phyloP scores from a whole-genome alignment of 2,888 invertebrate genomes.

The Drosophila aldrichi region DNA sequence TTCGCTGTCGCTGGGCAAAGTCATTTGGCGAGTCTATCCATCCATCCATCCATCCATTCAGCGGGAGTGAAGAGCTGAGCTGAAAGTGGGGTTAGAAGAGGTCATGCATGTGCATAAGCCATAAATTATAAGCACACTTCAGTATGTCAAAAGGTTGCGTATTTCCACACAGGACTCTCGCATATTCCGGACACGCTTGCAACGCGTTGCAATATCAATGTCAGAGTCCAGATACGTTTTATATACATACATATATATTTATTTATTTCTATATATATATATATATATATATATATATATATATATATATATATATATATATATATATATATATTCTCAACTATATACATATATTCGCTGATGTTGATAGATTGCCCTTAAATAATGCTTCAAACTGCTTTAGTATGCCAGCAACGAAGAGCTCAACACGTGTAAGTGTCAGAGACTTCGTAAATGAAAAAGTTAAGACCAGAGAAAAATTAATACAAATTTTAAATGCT shows the following conservation, averaged over 20 bases:
- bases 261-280: constrained; percentile 10
- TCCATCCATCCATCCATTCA: constrained; percentile 8
- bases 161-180: constrained; percentile 45
- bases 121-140: constrained; percentile 72
- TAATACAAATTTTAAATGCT: neutral
- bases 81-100: constrained; percentile 12
- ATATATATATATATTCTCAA: constrained; percentile 5
- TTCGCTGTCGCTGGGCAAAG: constrained; percentile 41
- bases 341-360: constrained; percentile 22
- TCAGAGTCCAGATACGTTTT: constrained; percentile 19
- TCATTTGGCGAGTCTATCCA: constrained; percentile 43
- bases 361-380: constrained; percentile 42
- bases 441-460: neutral
- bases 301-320: constrained; percentile 4
- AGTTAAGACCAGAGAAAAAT: neutral
- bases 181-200: constrained; percentile 31
- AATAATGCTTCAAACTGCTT: constrained; percentile 26
- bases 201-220: constrained; percentile 35
- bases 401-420: neutral
- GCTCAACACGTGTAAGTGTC: constrained; percentile 10
- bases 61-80: constrained; percentile 5
- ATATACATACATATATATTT: constrained; percentile 2
- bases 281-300: constrained; percentile 13
- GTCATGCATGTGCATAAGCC: constrained; percentile 63
- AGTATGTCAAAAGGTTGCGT: constrained; percentile 58